phyloP scores from a whole-genome alignment of 2,797 vertebrate species.

The Coracias cyanogaster region DNA sequence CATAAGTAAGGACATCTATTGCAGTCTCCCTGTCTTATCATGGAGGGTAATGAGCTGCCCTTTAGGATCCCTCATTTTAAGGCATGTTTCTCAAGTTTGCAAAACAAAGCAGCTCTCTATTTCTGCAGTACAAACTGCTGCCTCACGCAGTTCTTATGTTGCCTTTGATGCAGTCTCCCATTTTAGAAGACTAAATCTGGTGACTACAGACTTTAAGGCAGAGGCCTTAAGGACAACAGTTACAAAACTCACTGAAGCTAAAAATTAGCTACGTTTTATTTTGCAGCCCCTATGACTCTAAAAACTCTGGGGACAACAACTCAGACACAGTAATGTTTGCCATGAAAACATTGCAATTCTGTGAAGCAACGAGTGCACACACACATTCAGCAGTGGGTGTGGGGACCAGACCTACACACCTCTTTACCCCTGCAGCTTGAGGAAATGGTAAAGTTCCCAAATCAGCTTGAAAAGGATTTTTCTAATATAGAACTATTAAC shows the following conservation, averaged over 20 bases:
- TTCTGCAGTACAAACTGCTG: not conserved
- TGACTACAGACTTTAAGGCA: not conserved
- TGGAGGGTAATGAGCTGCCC: not conserved
- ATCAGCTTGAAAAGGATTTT: not conserved
- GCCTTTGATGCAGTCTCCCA: not conserved
- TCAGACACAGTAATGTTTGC: not conserved
- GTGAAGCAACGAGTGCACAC: not conserved
- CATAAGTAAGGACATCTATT: fast-evolving
- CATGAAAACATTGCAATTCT: not conserved
- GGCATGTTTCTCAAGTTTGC: not conserved
- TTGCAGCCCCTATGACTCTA: not conserved
- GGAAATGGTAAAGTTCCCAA: not conserved
- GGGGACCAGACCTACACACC: not conserved
- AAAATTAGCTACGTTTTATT: not conserved
- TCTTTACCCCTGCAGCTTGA: not conserved
- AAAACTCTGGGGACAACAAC: not conserved
- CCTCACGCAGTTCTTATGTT: not conserved
- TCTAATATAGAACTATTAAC: not conserved
- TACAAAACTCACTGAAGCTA: not conserved
- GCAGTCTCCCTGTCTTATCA: not conserved
- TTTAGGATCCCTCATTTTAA: not conserved
- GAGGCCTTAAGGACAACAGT: not conserved
- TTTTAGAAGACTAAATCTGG: not conserved
- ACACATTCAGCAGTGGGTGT: not conserved
- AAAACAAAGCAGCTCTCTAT: not conserved